phyloP scores from a whole-genome alignment of 2,888 invertebrate genomes.

The Philopedon plagiatum region DNA sequence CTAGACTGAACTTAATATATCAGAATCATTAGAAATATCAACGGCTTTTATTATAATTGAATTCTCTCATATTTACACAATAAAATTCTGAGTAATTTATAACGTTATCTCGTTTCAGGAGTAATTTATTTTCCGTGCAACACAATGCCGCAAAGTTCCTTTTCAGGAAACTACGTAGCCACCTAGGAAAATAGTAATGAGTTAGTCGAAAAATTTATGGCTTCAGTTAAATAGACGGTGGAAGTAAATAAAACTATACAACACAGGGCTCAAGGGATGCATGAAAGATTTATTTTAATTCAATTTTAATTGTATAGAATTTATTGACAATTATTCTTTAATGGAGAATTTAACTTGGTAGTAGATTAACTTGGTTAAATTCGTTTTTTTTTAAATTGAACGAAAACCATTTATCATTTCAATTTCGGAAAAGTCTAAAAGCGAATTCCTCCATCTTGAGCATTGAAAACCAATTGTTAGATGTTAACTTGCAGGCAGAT shows the following conservation, averaged over 20 bases:
- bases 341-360: background rate
- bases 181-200: background rate
- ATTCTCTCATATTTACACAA: no score
- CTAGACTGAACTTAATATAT: no score
- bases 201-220: background rate
- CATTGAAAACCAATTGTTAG: no score
- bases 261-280: background rate
- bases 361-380: no score
- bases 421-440: no score
- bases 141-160: background rate
- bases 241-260: constrained; percentile 7
- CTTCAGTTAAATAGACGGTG: background rate
- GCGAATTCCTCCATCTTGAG: no score
- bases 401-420: no score
- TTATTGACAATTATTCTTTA: background rate
- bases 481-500: no score
- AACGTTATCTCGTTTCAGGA: background rate
- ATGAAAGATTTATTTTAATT: background rate
- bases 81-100: background rate
- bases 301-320: background rate
- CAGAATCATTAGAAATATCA: no score
- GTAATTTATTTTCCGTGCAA: background rate
- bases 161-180: background rate
- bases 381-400: no score
- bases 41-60: no score